Conservation (phyloP, 2,888 invertebrate species). For the Plemyria rubiginata region DNA sequence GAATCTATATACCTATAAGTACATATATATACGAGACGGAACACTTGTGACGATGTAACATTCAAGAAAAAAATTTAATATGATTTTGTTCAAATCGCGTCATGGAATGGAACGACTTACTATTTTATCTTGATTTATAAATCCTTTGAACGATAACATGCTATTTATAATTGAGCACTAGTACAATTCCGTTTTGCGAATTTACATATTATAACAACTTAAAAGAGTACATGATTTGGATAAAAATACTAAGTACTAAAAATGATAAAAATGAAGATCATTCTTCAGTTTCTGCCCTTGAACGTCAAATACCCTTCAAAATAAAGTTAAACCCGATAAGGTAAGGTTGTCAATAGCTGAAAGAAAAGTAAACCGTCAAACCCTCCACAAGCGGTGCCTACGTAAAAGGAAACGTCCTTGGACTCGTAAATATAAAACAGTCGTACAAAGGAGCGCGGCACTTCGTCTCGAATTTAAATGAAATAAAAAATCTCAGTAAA, state of each 20-base stretch:
- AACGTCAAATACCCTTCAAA: conserved; percentile 37
- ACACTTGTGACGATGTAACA: no score
- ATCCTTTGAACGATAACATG: no score
- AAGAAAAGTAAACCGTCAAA: conserved; percentile 41
- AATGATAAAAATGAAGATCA: background rate
- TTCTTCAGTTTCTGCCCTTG: conserved; percentile 15
- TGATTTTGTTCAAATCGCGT: no score
- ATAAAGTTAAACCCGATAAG: conserved; percentile 39
- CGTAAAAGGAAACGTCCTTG: conserved; percentile 43
- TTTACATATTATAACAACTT: no score
- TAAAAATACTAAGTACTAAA: background rate
- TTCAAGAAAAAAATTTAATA: no score
- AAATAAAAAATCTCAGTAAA: conserved; percentile 67
- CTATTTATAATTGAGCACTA: no score
- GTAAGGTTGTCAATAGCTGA: conserved; percentile 40
- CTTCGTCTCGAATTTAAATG: conserved; percentile 57
- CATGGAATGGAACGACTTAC: no score
- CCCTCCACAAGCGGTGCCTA: conserved; percentile 35
- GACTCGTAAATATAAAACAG: conserved; percentile 43
- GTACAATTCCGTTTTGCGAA: no score
- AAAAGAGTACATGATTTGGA: no score
- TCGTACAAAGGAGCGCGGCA: conserved; percentile 40
- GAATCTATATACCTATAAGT: no score
- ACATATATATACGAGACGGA: no score
- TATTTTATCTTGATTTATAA: no score